Percentiles rank a stretch among this genome's conserved stretches.
phyloP scores from a whole-genome alignment of 1,140 invertebrate genomes.

The Stegodyphus dumicola region DNA sequence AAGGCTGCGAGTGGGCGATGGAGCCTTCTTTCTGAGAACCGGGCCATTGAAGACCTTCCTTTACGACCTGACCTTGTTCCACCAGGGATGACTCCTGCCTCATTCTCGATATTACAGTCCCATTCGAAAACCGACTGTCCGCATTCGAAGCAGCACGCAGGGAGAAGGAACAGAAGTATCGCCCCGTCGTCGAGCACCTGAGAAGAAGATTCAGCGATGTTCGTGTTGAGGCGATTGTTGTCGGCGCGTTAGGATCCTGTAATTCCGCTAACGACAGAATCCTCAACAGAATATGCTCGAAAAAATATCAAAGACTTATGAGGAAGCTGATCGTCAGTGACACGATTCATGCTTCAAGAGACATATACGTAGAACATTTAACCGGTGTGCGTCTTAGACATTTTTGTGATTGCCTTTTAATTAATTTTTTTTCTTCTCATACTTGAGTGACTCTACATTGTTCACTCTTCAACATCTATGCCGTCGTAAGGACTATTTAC shows the following conservation, averaged over 20 bases:
- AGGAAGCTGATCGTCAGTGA: background rate
- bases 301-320: background rate
- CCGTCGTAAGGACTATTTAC: too few relatives aligned
- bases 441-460: too few relatives aligned
- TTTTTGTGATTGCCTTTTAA: too few relatives aligned
- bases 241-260: background rate
- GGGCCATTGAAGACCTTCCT: background rate
- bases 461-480: too few relatives aligned
- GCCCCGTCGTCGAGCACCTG: background rate
- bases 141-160: background rate
- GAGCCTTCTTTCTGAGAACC: background rate
- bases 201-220: background rate
- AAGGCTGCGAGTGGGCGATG: background rate
- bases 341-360: background rate
- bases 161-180: background rate
- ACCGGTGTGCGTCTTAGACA: background rate
- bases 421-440: too few relatives aligned
- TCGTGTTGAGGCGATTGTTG: background rate
- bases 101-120: background rate
- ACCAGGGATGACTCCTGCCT: background rate
- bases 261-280: background rate
- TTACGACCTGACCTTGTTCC: background rate
- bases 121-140: background rate
- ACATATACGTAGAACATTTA: background rate
- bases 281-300: background rate